Conservation (phyloP, 92 coral and sea anemone species). For the Zoanthus sansibaricus region DNA sequence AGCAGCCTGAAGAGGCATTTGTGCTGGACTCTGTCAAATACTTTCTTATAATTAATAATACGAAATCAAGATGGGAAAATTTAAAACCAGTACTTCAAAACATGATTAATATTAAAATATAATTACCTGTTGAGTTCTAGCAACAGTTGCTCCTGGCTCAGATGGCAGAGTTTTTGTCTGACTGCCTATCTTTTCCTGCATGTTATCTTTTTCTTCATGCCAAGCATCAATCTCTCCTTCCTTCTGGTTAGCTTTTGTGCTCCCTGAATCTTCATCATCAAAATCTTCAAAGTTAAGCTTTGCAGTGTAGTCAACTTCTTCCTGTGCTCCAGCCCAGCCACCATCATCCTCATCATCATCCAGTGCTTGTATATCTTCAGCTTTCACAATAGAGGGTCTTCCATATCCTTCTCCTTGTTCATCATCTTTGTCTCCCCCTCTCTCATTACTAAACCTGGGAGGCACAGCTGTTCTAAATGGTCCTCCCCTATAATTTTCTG, state of each 20-base stretch:
- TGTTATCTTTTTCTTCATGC: constrained; percentile 18
- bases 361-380: constrained; percentile 97
- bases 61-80: too few species aligned
- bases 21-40: too few species aligned
- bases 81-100: too few species aligned
- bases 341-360: constrained; percentile 96
- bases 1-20: too few species aligned
- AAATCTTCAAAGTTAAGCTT: constrained; percentile 97
- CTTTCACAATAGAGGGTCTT: constrained; percentile 86
- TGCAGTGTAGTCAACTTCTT: constrained; percentile 96
- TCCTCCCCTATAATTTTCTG: constrained; percentile 61
- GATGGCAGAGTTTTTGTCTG: constrained; percentile 49
- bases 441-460: constrained; percentile 62
- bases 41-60: too few species aligned
- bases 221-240: constrained; percentile 31
- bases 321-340: constrained; percentile 99
- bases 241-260: not conserved
- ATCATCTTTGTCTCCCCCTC: constrained; percentile 55
- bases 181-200: constrained; percentile 37
- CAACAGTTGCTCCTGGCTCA: constrained; percentile 28
- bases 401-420: constrained; percentile 70
- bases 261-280: constrained; percentile 72
- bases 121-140: not conserved
- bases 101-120: too few species aligned
- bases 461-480: constrained; percentile 64